phyloP scores from a whole-genome alignment of 2,113 vertebrate species.

The Romanogobio albipinnatus region DNA sequence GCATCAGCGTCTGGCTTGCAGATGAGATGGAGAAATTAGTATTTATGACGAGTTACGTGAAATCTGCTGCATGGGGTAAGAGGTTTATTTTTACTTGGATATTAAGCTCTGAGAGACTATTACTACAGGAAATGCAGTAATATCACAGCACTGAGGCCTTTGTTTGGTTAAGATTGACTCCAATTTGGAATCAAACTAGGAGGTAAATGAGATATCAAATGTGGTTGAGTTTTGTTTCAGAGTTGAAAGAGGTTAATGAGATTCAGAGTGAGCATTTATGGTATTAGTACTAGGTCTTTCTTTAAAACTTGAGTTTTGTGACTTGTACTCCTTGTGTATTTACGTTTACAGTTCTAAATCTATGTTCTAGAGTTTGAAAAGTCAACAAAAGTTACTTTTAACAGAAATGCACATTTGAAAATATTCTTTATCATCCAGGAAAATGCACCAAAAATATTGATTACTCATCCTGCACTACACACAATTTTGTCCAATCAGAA shows the following conservation, averaged over 20 bases:
- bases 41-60: slow-evolving; percentile 22
- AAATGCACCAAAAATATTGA: background rate
- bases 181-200: slow-evolving; percentile 32
- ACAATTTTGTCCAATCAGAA: background rate
- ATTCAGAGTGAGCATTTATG: background rate
- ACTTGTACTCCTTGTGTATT: background rate
- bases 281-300: background rate
- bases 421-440: background rate
- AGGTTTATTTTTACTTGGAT: slow-evolving; percentile 41
- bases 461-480: background rate
- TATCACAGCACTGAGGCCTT: slow-evolving; percentile 19
- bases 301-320: background rate
- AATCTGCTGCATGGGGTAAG: slow-evolving; percentile 14
- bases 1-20: slow-evolving; percentile 11
- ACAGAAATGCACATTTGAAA: background rate
- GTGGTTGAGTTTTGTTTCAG: background rate
- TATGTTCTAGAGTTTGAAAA: background rate
- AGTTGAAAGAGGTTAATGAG: background rate
- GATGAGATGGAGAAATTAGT: slow-evolving; percentile 46
- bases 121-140: slow-evolving; percentile 42
- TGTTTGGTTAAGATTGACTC: slow-evolving; percentile 34
- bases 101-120: slow-evolving; percentile 36
- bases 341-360: background rate
- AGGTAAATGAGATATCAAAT: slow-evolving; percentile 17
- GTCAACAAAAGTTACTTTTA: background rate